Evolutionary conservation across 2,888 invertebrate genomes (phyloP), one percentile per base, ranked within the genome.

Genomic region (Gymnoscelis rufifasciata): DNA sequence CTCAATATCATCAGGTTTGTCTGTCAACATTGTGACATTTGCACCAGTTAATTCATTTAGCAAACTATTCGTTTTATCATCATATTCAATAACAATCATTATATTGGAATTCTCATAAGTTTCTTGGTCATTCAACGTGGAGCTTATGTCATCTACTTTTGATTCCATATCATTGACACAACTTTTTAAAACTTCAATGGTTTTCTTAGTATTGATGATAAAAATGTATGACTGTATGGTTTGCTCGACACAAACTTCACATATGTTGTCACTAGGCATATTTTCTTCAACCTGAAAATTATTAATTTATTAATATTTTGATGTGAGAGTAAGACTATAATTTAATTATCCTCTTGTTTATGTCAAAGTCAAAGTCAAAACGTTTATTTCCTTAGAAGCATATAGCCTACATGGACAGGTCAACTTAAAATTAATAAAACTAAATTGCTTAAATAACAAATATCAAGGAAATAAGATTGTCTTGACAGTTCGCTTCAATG

Each of bases 51-150:
- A 46, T 40, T 65, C 61, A 38, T 67, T 63, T 1, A 67, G 55
- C 27, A 60, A 57, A 26, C 65, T 52, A 19, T 54, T 58, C 2
- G 66, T 52, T 29, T 70, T 62, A 2, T 47, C 53, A 27, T 72
- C 66, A 53, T 65, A 63, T 52, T 75, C 77, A n/a, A 77, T 48
- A 0, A 77, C 66, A 11, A 78, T 72, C 58, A 74, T 65, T 8
- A 77, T 62, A 13, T 77, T 75, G 0, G 74, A 59, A 43, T 68
- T 62, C 0, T 62, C 54, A 15, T 60, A 68, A 1, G 57, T 39
- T 0, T 23, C 3, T 0, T 44, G 30, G 1, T 55, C 41, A n/a
- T 60, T 47, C 1, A 76, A 43, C 38, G 73, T 69, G 10, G 65
- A 49, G 0, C 55, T 51, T 1, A 76, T 47, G 26, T 74, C 69